A percentile compares a stretch with the other conserved stretches of the same genome.
These are phyloP conservation scores for Pholis gunnellus DNA, from an alignment of 2,113 vertebrate genomes.

Conservation along the genomic window DNA sequence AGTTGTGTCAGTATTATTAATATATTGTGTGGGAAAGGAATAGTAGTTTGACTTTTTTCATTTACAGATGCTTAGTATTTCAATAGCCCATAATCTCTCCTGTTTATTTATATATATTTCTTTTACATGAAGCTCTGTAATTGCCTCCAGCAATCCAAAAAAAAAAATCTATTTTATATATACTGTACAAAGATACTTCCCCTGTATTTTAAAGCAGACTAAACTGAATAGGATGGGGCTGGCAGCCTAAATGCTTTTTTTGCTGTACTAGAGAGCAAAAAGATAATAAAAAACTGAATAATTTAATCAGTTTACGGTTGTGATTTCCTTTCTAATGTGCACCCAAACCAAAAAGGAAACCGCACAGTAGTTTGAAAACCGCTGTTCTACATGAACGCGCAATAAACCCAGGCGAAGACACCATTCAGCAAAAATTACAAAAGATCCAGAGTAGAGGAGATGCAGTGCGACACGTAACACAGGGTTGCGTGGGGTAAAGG, in stretches of 20 bases:
- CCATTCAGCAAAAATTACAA: constrained; percentile 54
- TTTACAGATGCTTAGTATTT: background rate
- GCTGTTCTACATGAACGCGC: constrained; percentile 49
- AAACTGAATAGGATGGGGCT: background rate
- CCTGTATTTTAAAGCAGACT: background rate
- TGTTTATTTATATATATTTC: background rate
- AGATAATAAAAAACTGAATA: background rate
- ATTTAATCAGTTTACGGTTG: background rate
- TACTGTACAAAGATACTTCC: background rate
- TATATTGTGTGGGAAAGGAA: background rate
- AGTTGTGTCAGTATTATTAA: background rate
- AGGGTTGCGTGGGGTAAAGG: constrained; percentile 48
- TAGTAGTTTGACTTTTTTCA: background rate
- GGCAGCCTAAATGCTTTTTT: background rate
- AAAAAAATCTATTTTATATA: background rate
- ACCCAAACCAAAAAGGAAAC: constrained; percentile 7
- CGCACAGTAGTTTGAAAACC: constrained; percentile 12
- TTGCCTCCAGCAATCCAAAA: background rate
- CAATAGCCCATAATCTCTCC: background rate
- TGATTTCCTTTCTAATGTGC: constrained; percentile 20
- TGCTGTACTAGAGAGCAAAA: constrained; percentile 17
- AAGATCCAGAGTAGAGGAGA: constrained; percentile 37
- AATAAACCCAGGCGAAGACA: constrained; percentile 29
- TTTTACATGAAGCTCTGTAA: background rate
- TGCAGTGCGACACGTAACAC: constrained; percentile 50